Conservation (phyloP, 2,888 invertebrate species). For the Sesamia inferens region DNA sequence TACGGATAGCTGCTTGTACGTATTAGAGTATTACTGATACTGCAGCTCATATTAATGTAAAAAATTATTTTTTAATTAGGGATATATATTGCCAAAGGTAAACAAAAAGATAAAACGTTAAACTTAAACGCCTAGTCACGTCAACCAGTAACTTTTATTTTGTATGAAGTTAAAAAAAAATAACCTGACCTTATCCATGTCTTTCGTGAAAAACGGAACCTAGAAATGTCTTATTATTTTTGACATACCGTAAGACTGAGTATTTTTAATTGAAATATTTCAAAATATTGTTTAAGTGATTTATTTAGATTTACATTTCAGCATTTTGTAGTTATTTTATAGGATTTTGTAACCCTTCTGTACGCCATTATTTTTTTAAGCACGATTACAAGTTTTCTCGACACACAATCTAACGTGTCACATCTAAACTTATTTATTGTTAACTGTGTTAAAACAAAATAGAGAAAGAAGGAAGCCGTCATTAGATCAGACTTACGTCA, state of each 20-base stretch:
- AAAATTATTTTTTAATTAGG: conserved; percentile 21
- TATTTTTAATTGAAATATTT: conserved; percentile 65
- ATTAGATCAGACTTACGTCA: not conserved
- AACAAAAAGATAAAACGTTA: conserved; percentile 32
- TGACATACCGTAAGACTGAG: conserved; percentile 71
- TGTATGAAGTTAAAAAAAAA: conserved; percentile 31
- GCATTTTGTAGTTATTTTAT: conserved; percentile 64
- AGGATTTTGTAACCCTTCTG: conserved; percentile 19
- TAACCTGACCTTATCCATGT: conserved; percentile 46
- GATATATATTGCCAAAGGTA: conserved; percentile 56
- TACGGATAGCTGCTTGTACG: not conserved
- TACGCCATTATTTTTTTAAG: conserved; percentile 7
- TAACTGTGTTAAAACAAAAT: not conserved
- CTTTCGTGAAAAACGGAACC: conserved; percentile 48
- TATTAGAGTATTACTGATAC: not conserved
- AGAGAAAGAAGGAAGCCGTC: too few species aligned
- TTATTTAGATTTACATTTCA: conserved; percentile 58
- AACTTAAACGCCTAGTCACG: conserved; percentile 67
- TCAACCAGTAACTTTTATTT: conserved; percentile 49
- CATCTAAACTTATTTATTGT: not conserved
- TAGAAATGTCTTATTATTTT: conserved; percentile 57
- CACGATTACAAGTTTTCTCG: not conserved
- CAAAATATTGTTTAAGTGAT: conserved; percentile 55
- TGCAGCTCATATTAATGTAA: conserved; percentile 10
- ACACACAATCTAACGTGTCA: not conserved